Evolutionary conservation across 2,888 invertebrate genomes (phyloP).

Genomic region (Phasia obesa): DNA sequence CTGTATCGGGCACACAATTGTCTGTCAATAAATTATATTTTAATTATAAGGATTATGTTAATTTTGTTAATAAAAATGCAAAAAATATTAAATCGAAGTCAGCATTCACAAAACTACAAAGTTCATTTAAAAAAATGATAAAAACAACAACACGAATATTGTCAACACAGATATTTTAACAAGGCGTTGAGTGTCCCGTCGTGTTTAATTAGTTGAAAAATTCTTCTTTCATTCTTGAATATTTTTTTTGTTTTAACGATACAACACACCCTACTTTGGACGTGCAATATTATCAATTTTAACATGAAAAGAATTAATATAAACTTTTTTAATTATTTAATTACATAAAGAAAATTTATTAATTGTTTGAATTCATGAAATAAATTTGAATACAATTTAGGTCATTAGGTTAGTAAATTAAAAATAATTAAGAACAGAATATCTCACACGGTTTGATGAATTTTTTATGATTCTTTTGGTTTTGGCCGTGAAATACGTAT

Average conservation of each 20-base stretch:
- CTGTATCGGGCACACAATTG: conserved; percentile 61
- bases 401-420: no score
- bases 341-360: no score
- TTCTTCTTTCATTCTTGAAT: background rate
- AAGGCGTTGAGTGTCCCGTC: conserved; percentile 59
- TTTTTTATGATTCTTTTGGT: no score
- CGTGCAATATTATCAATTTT: background rate
- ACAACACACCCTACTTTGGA: background rate
- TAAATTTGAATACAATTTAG: no score
- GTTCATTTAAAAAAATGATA: conserved; percentile 13
- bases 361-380: no score
- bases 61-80: conserved; percentile 73
- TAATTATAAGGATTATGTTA: conserved; percentile 80
- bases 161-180: conserved; percentile 64
- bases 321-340: background rate
- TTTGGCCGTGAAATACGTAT: no score
- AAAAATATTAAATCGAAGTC: conserved; percentile 50
- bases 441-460: no score
- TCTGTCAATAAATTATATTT: conserved; percentile 79
- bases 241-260: background rate
- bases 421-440: no score
- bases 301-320: background rate
- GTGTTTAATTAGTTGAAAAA: conserved; percentile 57
- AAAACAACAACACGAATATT: conserved; percentile 52
- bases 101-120: conserved; percentile 27